Conservation (phyloP, 2,113 vertebrate species). For the Poeciliopsis retropinna region DNA sequence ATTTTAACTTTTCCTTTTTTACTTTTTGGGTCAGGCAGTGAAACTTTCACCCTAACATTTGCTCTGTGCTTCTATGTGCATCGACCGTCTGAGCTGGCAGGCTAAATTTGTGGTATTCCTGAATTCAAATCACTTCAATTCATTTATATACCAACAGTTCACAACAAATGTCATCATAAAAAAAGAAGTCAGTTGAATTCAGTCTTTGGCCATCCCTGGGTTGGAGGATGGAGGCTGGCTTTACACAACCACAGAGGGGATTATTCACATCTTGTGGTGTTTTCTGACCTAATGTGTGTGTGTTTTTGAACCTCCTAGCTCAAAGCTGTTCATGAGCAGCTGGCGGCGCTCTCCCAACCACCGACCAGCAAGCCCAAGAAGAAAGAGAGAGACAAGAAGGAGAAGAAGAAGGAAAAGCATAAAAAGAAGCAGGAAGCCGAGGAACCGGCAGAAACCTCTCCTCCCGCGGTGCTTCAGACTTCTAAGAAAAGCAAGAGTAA, state of each 20-base stretch:
- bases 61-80: background rate
- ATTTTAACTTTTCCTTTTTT: too few species aligned
- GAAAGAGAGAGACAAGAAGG: slow-evolving; percentile 92
- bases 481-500: slow-evolving; percentile 74
- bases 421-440: slow-evolving; percentile 88
- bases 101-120: too few species aligned
- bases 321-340: slow-evolving; percentile 94
- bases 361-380: slow-evolving; percentile 95
- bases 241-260: slow-evolving; percentile 15
- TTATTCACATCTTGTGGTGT: background rate
- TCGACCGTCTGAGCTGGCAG: background rate
- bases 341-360: slow-evolving; percentile 92
- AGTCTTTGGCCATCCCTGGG: too few species aligned
- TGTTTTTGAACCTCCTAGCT: slow-evolving; percentile 77
- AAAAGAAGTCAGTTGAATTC: too few species aligned
- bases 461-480: slow-evolving; percentile 57
- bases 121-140: too few species aligned
- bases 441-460: slow-evolving; percentile 71
- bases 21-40: too few species aligned
- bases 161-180: too few species aligned
- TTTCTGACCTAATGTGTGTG: slow-evolving; percentile 7
- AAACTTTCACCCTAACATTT: too few species aligned
- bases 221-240: slow-evolving; percentile 32
- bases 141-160: too few species aligned
- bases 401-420: slow-evolving; percentile 86